A percentile compares a stretch with the other conserved stretches of the same genome.
Evolutionary conservation across 2,888 invertebrate species (phyloP).

Genomic region (Tachina grossa): DNA sequence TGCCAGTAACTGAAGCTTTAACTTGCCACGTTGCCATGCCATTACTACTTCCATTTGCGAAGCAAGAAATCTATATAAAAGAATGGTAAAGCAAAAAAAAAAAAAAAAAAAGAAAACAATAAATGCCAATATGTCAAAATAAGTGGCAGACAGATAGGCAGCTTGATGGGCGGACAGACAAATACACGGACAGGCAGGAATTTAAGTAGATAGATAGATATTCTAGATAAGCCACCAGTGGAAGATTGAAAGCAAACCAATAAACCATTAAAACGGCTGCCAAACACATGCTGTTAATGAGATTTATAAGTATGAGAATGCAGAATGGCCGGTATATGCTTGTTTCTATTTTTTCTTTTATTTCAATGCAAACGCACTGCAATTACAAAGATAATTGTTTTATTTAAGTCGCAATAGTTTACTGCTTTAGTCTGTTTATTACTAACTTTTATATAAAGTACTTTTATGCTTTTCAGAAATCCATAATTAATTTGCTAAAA

Average conservation of each 20-base stretch:
- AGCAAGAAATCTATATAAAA: constrained; percentile 3
- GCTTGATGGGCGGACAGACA: constrained; percentile 23
- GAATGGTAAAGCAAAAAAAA: neutral
- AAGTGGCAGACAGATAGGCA: constrained; percentile 42
- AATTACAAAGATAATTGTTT: constrained; percentile 55
- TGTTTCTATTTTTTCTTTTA: neutral
- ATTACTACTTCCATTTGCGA: constrained; percentile 18
- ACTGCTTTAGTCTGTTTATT: constrained; percentile 10
- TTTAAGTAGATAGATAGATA: constrained; percentile 22
- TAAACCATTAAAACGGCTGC: constrained; percentile 65
- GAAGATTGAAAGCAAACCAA: constrained; percentile 50
- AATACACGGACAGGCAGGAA: constrained; percentile 4
- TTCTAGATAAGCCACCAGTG: constrained; percentile 41
- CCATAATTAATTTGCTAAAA: neutral
- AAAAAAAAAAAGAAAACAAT: neutral
- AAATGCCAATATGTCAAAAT: constrained; percentile 56
- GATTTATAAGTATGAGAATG: constrained; percentile 65
- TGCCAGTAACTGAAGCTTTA: constrained; percentile 50
- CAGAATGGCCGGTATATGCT: constrained; percentile 13
- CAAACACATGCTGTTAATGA: constrained; percentile 66
- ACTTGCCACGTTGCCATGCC: constrained; percentile 53
- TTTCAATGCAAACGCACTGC: constrained; percentile 14
- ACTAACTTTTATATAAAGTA: neutral
- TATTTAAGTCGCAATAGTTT: constrained; percentile 27
- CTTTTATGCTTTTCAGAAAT: neutral